Evolutionary conservation across 2,888 invertebrate genomes (phyloP).

Genomic region (Tetragnatha montana): DNA sequence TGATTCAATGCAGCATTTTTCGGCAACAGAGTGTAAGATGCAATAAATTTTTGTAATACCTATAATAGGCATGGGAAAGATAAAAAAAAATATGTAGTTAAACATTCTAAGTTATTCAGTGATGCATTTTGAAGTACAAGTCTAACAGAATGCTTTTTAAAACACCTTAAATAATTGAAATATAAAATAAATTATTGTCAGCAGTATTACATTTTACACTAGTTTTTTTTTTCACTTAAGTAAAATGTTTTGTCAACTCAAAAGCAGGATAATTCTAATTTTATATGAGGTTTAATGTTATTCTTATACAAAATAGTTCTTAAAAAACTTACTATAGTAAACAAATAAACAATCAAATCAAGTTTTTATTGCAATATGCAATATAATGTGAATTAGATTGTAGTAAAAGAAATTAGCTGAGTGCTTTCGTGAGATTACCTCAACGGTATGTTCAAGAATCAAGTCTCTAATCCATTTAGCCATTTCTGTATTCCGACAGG

Average conservation of each 20-base stretch:
- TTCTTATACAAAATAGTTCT: neutral
- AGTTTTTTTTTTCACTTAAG: no score
- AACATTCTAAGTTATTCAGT: neutral
- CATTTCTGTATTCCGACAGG: conserved; percentile 18
- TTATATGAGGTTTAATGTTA: neutral
- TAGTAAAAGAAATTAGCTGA: neutral
- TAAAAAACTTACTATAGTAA: neutral
- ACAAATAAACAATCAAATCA: neutral
- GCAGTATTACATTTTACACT: no score
- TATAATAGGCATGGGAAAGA: neutral
- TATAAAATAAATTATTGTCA: no score
- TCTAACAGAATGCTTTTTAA: neutral
- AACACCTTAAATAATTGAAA: no score
- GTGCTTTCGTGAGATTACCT: conserved; percentile 15
- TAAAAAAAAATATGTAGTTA: neutral
- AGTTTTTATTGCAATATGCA: no score
- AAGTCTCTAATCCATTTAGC: conserved; percentile 28
- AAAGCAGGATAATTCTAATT: no score
- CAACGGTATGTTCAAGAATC: conserved; percentile 29
- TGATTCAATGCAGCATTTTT: conserved; percentile 16
- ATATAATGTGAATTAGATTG: no score
- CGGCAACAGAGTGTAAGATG: conserved; percentile 46
- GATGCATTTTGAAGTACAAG: neutral
- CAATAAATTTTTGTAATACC: conserved; percentile 49
- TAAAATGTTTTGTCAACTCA: no score